Percentiles rank a stretch among this genome's conserved stretches.
Conservation (phyloP, 1,140 invertebrate genomes). For the Euwallacea fornicatus region DNA sequence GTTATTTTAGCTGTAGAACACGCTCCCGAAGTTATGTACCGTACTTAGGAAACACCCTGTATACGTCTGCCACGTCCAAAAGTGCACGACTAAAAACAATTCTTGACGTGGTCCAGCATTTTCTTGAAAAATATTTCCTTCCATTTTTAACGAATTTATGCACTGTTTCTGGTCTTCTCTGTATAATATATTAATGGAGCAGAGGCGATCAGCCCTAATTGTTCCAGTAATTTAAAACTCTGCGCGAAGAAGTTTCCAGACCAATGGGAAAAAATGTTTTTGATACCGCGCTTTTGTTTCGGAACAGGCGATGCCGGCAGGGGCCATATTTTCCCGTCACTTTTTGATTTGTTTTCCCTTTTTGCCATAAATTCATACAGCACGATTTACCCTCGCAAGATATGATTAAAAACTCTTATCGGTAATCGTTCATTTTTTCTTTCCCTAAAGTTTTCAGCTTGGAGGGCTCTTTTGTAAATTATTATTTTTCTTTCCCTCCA, state of each 20-base stretch:
- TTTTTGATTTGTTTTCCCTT: constrained; percentile 31
- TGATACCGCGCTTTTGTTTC: constrained; percentile 25
- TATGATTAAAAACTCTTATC: constrained; percentile 34
- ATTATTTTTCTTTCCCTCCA: constrained; percentile 7
- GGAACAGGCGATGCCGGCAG: neutral
- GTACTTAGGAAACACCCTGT: too few relatives aligned
- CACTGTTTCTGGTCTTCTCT: too few relatives aligned
- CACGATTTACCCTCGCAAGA: constrained; percentile 29
- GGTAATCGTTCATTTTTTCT: constrained; percentile 26
- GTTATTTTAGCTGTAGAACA: too few relatives aligned
- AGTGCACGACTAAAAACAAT: too few relatives aligned
- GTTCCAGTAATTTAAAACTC: constrained; percentile 19
- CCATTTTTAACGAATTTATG: too few relatives aligned
- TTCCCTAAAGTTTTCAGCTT: constrained; percentile 5
- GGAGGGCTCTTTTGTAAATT: constrained; percentile 7
- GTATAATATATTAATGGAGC: neutral
- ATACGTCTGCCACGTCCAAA: too few relatives aligned
- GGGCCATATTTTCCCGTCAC: constrained; percentile 25
- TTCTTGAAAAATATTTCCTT: too few relatives aligned
- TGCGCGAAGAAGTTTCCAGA: constrained; percentile 9
- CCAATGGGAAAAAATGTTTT: constrained; percentile 16
- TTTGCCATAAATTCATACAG: constrained; percentile 31
- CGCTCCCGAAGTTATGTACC: too few relatives aligned
- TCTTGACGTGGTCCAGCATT: too few relatives aligned
- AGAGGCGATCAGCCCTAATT: constrained; percentile 14